Conservation (phyloP, 1,140 invertebrate species). For the Temnothorax curvispinosus region DNA sequence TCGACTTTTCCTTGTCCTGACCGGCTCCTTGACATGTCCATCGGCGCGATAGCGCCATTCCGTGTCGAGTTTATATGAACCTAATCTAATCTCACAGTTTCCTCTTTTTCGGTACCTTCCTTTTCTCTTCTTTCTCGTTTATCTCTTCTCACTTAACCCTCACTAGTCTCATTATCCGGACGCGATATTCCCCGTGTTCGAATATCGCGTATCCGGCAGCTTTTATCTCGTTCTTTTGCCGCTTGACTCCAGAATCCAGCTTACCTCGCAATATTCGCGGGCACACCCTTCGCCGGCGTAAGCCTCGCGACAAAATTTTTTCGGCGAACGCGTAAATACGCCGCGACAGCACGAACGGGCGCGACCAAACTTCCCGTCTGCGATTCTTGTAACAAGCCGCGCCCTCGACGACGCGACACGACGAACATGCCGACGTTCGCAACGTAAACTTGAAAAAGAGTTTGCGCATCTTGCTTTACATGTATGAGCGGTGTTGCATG, state of each 20-base stretch:
- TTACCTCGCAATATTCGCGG: slow-evolving; percentile 38
- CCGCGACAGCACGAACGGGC: slow-evolving; percentile 36
- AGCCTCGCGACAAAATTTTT: slow-evolving; percentile 39
- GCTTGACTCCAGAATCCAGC: background rate
- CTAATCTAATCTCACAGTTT: background rate
- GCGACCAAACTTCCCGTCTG: slow-evolving; percentile 1
- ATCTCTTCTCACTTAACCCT: slow-evolving; percentile 1
- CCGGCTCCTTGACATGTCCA: background rate
- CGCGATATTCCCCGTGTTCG: slow-evolving; percentile 5
- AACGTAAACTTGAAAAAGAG: slow-evolving; percentile 5
- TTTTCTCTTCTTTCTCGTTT: background rate
- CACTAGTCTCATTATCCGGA: slow-evolving; percentile 2
- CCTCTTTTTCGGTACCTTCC: background rate
- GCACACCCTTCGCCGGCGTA: background rate
- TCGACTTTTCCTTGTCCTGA: slow-evolving; percentile 15
- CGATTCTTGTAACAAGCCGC: slow-evolving; percentile 22
- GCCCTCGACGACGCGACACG: background rate
- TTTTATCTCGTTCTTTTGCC: slow-evolving; percentile 22
- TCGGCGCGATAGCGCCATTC: slow-evolving; percentile 32
- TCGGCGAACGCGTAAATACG: slow-evolving; percentile 41
- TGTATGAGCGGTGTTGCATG: too few species aligned
- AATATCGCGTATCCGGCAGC: slow-evolving; percentile 27
- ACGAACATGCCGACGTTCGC: slow-evolving; percentile 25
- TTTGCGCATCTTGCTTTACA: slow-evolving; percentile 15
- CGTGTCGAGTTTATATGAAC: slow-evolving; percentile 30